Evolutionary conservation across 2,797 vertebrate species (phyloP).

Genomic region (Sphenodon punctatus): DNA sequence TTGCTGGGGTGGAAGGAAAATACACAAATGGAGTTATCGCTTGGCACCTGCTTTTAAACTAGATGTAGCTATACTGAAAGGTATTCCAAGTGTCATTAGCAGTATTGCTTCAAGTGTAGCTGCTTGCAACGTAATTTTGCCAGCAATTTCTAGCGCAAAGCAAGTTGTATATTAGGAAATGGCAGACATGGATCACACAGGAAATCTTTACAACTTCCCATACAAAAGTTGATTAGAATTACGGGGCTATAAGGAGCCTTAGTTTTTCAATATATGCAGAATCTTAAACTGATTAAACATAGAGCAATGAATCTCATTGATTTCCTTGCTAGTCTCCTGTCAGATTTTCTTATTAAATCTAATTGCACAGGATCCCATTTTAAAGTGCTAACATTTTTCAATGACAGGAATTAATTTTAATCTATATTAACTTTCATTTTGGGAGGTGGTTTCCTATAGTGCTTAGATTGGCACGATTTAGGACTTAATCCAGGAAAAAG

Average conservation of each 20-base stretch:
- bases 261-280: rapidly evolving
- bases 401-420: background rate
- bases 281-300: background rate
- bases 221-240: rapidly evolving
- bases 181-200: rapidly evolving
- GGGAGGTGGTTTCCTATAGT: background rate
- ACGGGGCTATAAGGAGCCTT: background rate
- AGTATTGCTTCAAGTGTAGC: constrained; percentile 9
- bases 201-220: background rate
- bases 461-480: background rate
- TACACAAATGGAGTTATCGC: background rate
- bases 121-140: constrained; percentile 3
- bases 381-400: background rate
- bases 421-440: background rate
- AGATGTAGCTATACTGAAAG: background rate
- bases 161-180: background rate
- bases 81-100: background rate
- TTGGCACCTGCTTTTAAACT: constrained; percentile 8
- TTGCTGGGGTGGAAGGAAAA: background rate
- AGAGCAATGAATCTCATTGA: rapidly evolving
- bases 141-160: background rate
- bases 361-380: background rate
- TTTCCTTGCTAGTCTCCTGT: background rate
- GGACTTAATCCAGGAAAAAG: background rate
- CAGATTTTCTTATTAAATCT: background rate